A percentile compares a stretch with the other conserved stretches of the same genome.
Evolutionary conservation across 2,113 vertebrate species (phyloP).

Genomic region (Ctenodactylus gundi): DNA sequence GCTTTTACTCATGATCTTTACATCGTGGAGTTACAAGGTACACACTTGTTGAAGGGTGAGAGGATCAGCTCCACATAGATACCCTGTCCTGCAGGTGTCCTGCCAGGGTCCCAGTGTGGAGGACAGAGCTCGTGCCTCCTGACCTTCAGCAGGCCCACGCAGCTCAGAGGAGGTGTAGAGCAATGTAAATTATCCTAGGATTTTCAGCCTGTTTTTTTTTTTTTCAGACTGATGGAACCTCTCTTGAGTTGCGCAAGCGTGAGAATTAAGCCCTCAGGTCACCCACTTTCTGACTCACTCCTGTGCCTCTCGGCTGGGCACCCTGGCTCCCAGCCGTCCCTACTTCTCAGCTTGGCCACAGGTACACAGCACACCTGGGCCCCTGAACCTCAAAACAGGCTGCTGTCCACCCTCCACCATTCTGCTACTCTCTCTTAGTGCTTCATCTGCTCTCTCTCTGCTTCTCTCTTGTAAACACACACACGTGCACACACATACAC

Average conservation of each 20-base stretch:
- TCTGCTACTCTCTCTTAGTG: too few relatives aligned
- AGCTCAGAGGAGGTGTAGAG: conserved; percentile 50
- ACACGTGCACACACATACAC: too few relatives aligned
- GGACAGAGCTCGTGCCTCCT: not conserved
- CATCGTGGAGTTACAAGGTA: not conserved
- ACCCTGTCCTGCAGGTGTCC: not conserved
- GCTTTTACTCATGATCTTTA: not conserved
- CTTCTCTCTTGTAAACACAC: too few relatives aligned
- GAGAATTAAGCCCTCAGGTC: conserved; percentile 3
- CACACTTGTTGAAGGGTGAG: not conserved
- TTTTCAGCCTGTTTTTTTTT: conserved; percentile 26
- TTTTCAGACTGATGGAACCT: conserved; percentile 35
- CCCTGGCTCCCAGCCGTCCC: not conserved
- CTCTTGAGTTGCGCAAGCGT: conserved; percentile 52
- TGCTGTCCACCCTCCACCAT: rapidly evolving
- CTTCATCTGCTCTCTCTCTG: too few relatives aligned
- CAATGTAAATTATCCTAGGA: conserved; percentile 31
- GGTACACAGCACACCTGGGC: not conserved
- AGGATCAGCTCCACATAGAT: not conserved
- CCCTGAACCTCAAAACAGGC: not conserved
- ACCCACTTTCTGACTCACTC: not conserved
- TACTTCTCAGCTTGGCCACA: rapidly evolving
- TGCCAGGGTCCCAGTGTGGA: rapidly evolving
- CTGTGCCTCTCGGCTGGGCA: not conserved
- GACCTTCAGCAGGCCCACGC: conserved; percentile 66